Conservation (phyloP, 2,888 invertebrate species). For the Drosophila antonietae region DNA sequence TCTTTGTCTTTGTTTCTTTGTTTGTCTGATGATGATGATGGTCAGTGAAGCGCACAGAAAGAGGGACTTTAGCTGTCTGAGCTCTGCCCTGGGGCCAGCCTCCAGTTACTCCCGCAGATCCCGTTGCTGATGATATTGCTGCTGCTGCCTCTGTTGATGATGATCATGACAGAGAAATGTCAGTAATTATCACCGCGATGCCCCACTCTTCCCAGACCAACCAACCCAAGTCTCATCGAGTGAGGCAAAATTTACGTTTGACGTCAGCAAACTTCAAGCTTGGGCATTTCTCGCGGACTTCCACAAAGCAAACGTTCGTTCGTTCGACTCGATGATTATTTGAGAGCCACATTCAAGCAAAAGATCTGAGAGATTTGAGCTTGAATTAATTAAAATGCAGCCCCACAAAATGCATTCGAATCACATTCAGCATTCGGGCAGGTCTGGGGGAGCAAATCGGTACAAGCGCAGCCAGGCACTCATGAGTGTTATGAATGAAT, state of each 20-base stretch:
- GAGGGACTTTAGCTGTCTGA: constrained; percentile 25
- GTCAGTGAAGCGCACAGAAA: constrained; percentile 59
- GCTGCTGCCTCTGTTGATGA: constrained; percentile 17
- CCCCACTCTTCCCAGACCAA: background rate
- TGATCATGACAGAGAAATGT: constrained; percentile 70
- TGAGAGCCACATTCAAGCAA: constrained; percentile 44
- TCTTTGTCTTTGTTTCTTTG: constrained; percentile 36
- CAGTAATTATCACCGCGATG: constrained; percentile 24
- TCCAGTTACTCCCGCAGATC: constrained; percentile 7
- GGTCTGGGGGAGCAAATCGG: background rate
- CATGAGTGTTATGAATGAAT: constrained; percentile 52
- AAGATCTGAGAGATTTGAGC: constrained; percentile 41
- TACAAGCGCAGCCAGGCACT: background rate
- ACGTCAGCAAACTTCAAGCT: constrained; percentile 57
- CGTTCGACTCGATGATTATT: constrained; percentile 39
- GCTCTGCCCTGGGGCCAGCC: constrained; percentile 5
- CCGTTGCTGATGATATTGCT: constrained; percentile 13
- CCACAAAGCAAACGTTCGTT: constrained; percentile 19
- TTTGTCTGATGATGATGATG: constrained; percentile 48
- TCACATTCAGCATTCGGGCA: background rate
- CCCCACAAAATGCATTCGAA: constrained; percentile 35
- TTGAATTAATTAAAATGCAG: constrained; percentile 54
- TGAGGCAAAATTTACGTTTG: constrained; percentile 50
- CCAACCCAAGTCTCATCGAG: background rate
- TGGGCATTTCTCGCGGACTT: constrained; percentile 48